Conservation (phyloP, 2,797 vertebrate species). For the Sebastes hubbsi region DNA sequence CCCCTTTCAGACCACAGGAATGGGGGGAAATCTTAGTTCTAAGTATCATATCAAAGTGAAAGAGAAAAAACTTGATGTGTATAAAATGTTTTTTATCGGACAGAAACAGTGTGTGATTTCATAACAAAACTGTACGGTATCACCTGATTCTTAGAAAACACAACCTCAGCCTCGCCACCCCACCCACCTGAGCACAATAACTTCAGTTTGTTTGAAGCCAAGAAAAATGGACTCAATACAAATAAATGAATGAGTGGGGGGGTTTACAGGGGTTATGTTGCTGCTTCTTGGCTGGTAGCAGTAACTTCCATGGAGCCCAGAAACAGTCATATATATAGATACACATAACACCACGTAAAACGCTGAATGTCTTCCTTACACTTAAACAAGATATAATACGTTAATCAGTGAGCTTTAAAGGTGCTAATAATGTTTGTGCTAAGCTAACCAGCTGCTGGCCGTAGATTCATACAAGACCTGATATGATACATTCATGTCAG, state of each 20-base stretch:
- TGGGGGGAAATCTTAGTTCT: background rate
- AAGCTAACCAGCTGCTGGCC: background rate
- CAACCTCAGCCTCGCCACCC: background rate
- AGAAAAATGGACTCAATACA: background rate
- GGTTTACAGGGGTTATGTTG: background rate
- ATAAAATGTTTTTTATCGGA: background rate
- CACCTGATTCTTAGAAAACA: background rate
- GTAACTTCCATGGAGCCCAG: background rate
- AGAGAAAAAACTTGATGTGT: background rate
- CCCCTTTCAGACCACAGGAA: background rate
- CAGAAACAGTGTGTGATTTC: background rate
- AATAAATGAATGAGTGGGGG: background rate
- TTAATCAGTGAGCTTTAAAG: background rate
- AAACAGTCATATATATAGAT: background rate
- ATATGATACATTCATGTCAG: background rate
- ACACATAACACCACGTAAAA: no score
- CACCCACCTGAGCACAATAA: background rate
- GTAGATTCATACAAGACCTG: no score
- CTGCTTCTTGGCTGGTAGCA: background rate
- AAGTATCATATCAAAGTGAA: background rate
- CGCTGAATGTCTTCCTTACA: no score
- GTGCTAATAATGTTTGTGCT: background rate
- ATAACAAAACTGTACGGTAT: background rate
- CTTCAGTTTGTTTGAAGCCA: background rate
- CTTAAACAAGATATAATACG: no score